phyloP scores from a whole-genome alignment of 2,888 invertebrate genomes.

The Mellilla xanthometata region DNA sequence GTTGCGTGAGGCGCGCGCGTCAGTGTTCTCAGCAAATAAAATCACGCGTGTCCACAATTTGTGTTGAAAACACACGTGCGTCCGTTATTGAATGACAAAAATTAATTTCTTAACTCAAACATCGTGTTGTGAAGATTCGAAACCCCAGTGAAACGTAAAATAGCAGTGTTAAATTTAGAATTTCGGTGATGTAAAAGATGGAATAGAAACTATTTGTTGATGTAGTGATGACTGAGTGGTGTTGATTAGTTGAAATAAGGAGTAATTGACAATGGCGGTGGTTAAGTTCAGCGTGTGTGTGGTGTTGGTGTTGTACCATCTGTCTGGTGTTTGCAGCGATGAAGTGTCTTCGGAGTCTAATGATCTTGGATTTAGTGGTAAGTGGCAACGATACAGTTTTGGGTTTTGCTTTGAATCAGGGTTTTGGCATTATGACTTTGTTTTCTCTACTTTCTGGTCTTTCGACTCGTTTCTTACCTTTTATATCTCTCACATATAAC shows the following conservation, averaged over 20 bases:
- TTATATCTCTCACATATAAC: no score
- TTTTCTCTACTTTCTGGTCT: no score
- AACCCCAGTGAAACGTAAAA: conserved; percentile 20
- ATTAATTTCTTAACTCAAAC: conserved; percentile 1
- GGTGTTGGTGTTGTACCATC: conserved; percentile 65
- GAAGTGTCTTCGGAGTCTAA: conserved; percentile 66
- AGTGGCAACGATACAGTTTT: conserved; percentile 28
- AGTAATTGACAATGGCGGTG: conserved; percentile 68
- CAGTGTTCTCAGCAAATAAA: conserved; percentile 29
- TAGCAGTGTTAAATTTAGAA: conserved; percentile 46
- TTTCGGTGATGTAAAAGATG: conserved; percentile 39
- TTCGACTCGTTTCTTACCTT: no score
- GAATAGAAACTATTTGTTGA: conserved; percentile 11
- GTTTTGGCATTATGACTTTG: no score
- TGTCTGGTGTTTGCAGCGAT: conserved; percentile 58
- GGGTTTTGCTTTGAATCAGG: no score
- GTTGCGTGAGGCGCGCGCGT: conserved; percentile 29
- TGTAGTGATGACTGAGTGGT: conserved; percentile 57
- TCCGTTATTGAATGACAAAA: conserved; percentile 26
- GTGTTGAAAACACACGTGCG: conserved; percentile 39
- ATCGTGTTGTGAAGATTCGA: background rate
- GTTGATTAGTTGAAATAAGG: conserved; percentile 57
- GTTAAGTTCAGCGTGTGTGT: conserved; percentile 71
- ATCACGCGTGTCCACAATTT: conserved; percentile 50
- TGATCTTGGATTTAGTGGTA: conserved; percentile 66